These are phyloP conservation scores for Notamacropus eugenii DNA, from an alignment of 2,797 vertebrate genomes.

Conservation along the genomic window DNA sequence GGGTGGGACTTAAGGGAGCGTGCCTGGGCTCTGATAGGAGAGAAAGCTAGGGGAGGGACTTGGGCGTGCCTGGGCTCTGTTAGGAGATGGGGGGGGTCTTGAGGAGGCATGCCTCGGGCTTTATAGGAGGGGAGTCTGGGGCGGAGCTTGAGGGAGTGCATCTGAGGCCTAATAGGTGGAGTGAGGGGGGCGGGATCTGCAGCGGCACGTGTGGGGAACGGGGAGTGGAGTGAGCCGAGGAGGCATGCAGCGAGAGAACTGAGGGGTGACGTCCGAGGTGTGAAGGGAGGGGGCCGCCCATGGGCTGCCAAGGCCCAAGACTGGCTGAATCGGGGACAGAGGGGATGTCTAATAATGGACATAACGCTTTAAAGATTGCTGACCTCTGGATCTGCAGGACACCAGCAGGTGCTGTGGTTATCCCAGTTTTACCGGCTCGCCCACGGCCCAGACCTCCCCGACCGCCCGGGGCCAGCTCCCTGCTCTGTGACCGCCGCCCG, in stretches of 20 bases:
- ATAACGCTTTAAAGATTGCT: neutral
- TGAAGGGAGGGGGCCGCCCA: too few relatives aligned
- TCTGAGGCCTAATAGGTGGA: neutral
- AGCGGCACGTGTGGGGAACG: neutral
- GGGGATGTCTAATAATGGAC: neutral
- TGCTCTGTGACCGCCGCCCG: too few relatives aligned
- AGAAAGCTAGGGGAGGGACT: neutral
- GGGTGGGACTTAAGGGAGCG: too few relatives aligned
- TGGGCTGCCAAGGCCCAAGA: neutral
- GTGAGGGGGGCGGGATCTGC: neutral
- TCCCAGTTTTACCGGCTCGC: neutral
- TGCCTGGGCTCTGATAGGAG: too few relatives aligned
- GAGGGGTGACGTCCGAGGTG: neutral
- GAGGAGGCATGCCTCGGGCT: neutral
- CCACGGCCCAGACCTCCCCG: neutral
- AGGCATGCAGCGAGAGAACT: rapidly evolving
- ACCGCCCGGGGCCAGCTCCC: neutral
- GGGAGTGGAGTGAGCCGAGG: too few relatives aligned
- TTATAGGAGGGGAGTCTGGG: neutral
- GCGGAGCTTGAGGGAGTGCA: neutral
- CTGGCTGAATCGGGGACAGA: neutral
- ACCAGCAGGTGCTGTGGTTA: neutral
- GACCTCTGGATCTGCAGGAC: too few relatives aligned
- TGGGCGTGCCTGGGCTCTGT: neutral
- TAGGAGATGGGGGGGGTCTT: neutral